Evolutionary conservation across 2,888 invertebrate genomes (phyloP), one percentile per base, ranked within the genome.

Genomic region (Mechanitis mazaeus): DNA sequence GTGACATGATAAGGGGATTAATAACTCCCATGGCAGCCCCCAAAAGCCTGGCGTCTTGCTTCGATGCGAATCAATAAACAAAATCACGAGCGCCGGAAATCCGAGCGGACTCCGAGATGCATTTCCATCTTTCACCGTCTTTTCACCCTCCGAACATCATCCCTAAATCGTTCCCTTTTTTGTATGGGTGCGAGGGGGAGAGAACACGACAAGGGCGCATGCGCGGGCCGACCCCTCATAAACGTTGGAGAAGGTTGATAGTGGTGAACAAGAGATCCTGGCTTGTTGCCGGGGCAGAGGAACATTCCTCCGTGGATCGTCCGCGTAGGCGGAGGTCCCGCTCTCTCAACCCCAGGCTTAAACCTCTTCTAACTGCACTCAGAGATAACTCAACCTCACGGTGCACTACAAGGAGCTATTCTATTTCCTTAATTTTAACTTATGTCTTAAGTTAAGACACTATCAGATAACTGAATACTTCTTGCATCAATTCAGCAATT

Each of bases 61-160:
- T 71, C 79, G 81, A 83, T 82, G 80, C 83, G 82, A 89, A 89
- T 89, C 89, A 87, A 90, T 90, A 89, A 89, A 86, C 86, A 86
- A 88, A 87, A 88, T 90, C 88, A 86, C 84, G 76, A 83, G 82
- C 86, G 78, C 83, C 86, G 89, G 89, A 90, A 88, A 89, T 88
- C 88, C 87, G 88, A 87, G 84, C 87, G 78, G 78, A 84, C 84
- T 85, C 81, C 83, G 83, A 87, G 87, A 89, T 90, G 89, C 88
- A 90, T 87, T 89, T 88, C 88, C 88, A 88, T 87, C 87, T 86
- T 87, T 85, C 87, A 84, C 80, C 84, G 86, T 86, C 85, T 86
- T 81, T 83, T 84, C 87, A 88, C 89, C 89, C 89, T 87, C 85
- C 87, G 81, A 84, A 85, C 76, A 84, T 81, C 86, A 83, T 86